Evolutionary conservation across 2,888 invertebrate species (phyloP).

Genomic region (Ennomos erosarius): DNA sequence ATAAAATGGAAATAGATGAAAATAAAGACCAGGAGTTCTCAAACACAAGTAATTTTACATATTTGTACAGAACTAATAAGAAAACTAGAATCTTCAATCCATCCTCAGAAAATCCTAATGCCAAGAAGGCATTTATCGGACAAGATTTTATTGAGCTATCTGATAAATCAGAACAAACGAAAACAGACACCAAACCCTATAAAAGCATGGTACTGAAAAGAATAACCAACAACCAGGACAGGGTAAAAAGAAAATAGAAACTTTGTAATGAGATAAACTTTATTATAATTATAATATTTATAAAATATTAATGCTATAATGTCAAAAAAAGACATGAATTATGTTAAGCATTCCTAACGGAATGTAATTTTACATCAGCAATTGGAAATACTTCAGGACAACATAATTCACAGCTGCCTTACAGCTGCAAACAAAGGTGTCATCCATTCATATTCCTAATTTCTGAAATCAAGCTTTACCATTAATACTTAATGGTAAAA

Average conservation of each 20-base stretch:
- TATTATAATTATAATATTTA: conserved; percentile 55
- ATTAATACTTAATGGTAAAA: conserved; percentile 53
- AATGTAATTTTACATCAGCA: conserved; percentile 59
- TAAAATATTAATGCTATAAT: conserved; percentile 67
- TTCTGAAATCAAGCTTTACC: conserved; percentile 64
- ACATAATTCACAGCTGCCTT: conserved; percentile 11
- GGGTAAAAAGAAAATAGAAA: conserved; percentile 61
- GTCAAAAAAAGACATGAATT: conserved; percentile 77
- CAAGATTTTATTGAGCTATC: conserved; percentile 69
- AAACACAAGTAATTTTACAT: conserved; percentile 45
- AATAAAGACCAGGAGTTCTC: conserved; percentile 4
- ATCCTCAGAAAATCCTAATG: conserved; percentile 34
- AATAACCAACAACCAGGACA: conserved; percentile 72
- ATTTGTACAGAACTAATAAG: conserved; percentile 67
- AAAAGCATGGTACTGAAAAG: conserved; percentile 74
- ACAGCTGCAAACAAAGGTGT: conserved; percentile 41
- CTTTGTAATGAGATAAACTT: conserved; percentile 48
- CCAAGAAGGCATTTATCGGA: conserved; percentile 55
- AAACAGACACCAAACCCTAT: conserved; percentile 51
- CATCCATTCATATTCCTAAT: conserved; percentile 52
- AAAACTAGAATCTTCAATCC: conserved; percentile 70
- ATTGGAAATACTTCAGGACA: conserved; percentile 53
- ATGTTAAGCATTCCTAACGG: conserved; percentile 69
- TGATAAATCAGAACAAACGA: conserved; percentile 44
- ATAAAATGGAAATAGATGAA: conserved; percentile 37